Base-by-base conservation (phyloP, 2,888 invertebrate genomes). In the Daptonema setosum region DNA sequence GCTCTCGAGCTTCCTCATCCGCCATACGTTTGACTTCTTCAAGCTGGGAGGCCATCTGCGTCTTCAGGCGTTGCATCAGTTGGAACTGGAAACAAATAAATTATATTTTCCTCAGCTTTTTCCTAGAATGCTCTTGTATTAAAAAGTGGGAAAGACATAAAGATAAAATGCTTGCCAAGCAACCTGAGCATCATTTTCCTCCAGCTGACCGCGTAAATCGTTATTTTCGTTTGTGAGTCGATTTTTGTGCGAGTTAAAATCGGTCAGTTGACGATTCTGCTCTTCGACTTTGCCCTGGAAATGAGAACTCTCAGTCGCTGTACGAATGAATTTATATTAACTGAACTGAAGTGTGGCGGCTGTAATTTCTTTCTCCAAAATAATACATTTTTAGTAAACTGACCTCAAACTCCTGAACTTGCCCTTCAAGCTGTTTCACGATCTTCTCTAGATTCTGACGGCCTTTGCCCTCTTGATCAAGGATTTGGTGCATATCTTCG, bases 1-100 rank as follows among this genome's bases (percentile, higher is more conserved):
- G 22, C 25, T 51, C 51, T 11, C 28, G 51, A 25, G 25, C 3
- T 28, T 51, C 95, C 74, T 95, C 93, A 75, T 95, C 93, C 72
- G 91, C 87, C 72, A 85, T 80, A 73, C 90, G 82, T 81, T 88
- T 91, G 75, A 91, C 88, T 76, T 97, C 97, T 75, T 97, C 97
- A 54, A 69, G 62, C 58, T 69, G 68, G 54, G 62, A 61, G 54
- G 61, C 60, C 61, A 64, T 63, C 57, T 67, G 66, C 17, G 63
- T 61, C 82, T 93, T 75, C 52, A 70, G 68, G 81, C 95, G 95
- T 76, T 85, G 86, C 66, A 97, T 81, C 77, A 90, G 88, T 67
- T 86, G 87, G 69, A 93, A 84, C 76, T 88, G 87, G 67, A 88
- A 88, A n/a, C n/a, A n/a, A n/a, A n/a, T n/a, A n/a, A n/a, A n/a